Percentiles rank a stretch among this genome's conserved stretches.
Evolutionary conservation across 2,113 vertebrate species (phyloP).

Genomic region (Onychorhynchus coronatus): DNA sequence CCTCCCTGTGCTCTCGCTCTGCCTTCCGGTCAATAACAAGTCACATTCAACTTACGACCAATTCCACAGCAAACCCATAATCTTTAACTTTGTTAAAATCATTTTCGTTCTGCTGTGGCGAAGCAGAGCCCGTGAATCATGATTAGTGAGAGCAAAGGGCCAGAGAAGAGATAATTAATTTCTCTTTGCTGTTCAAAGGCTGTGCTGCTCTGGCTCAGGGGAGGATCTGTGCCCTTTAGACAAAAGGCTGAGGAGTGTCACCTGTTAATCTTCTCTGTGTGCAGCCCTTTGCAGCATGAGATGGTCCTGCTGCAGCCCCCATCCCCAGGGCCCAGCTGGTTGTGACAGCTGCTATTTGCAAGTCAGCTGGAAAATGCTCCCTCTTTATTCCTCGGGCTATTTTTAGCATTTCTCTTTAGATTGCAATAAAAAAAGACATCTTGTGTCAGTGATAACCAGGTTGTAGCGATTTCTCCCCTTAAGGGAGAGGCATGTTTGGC

Average conservation of each 20-base stretch:
- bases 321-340: not conserved
- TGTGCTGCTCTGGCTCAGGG: not conserved
- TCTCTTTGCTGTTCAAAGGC: not conserved
- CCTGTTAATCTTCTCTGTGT: conserved; percentile 7
- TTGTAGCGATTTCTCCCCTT: not conserved
- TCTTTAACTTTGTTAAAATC: conserved; percentile 17
- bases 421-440: not conserved
- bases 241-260: conserved; percentile 1
- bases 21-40: not conserved
- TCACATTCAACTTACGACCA: not conserved
- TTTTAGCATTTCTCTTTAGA: conserved; percentile 28
- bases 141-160: not conserved
- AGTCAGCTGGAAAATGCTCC: not conserved
- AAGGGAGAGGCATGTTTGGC: not conserved
- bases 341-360: conserved; percentile 25
- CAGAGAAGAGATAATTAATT: conserved; percentile 12
- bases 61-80: not conserved
- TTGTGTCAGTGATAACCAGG: not conserved
- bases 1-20: not conserved
- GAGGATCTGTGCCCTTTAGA: conserved; percentile 5
- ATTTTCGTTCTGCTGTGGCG: not conserved
- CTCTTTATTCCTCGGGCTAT: not conserved
- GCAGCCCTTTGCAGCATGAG: not conserved
- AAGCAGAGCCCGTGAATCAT: not conserved
- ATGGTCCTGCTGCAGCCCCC: not conserved